A percentile compares a stretch with the other conserved stretches of the same genome.
Conservation (phyloP, 2,113 vertebrate genomes). For the Callorhinus ursinus region DNA sequence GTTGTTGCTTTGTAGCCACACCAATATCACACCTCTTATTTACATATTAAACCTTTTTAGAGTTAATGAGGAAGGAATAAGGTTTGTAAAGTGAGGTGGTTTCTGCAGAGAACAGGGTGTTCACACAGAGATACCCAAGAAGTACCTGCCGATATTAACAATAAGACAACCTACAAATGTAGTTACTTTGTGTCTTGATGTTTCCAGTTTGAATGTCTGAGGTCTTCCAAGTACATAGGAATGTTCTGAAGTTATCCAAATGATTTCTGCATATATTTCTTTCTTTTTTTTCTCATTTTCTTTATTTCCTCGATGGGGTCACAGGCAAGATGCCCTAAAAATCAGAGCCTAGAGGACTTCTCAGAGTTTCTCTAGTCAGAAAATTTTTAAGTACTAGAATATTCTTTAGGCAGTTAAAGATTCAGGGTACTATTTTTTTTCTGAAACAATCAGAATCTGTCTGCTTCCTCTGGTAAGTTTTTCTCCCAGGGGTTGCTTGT, state of each 20-base stretch:
- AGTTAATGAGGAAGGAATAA: background rate
- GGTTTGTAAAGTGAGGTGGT: background rate
- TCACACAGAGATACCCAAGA: background rate
- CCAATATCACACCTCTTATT: background rate
- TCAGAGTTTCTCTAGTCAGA: background rate
- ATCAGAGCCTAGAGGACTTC: background rate
- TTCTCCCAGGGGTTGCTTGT: background rate
- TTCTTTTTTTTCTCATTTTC: background rate
- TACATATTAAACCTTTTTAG: background rate
- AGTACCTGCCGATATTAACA: background rate
- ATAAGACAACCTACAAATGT: background rate
- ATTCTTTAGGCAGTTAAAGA: background rate
- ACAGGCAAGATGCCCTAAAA: background rate
- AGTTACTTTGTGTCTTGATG: background rate
- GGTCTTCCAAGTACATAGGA: background rate
- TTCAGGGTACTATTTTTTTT: background rate
- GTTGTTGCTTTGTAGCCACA: background rate
- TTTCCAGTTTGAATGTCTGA: background rate
- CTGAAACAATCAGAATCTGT: background rate
- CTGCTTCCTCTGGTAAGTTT: background rate
- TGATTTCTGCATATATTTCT: background rate
- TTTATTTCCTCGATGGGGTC: background rate
- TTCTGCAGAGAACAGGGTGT: background rate
- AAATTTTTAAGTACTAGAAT: background rate
- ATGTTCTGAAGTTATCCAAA: background rate